Conservation (phyloP, 2,797 vertebrate genomes). For the Brachyrhaphis roseni region DNA sequence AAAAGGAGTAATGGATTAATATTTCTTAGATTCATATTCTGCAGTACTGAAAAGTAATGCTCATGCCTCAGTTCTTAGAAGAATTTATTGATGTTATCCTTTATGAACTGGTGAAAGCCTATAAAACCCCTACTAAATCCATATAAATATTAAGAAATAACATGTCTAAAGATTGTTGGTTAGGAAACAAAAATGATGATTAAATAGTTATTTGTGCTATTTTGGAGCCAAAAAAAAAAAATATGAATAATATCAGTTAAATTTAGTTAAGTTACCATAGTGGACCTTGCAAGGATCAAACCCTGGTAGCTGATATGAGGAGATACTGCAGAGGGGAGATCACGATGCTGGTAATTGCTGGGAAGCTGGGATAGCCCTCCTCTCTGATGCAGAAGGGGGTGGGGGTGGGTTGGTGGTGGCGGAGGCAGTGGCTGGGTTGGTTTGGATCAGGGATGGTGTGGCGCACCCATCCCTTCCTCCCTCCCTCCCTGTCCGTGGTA, state of each 20-base stretch:
- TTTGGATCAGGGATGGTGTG: slow-evolving; percentile 52
- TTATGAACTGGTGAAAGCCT: not conserved
- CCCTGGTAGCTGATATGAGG: slow-evolving; percentile 35
- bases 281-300: slow-evolving; percentile 43
- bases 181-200: slow-evolving; percentile 1
- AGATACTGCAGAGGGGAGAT: slow-evolving; percentile 71
- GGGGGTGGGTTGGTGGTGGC: not conserved
- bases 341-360: slow-evolving; percentile 61
- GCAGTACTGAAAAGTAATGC: slow-evolving; percentile 28
- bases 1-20: slow-evolving; percentile 40
- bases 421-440: not conserved
- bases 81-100: slow-evolving; percentile 1
- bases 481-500: slow-evolving; percentile 28
- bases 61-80: slow-evolving; percentile 1
- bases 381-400: slow-evolving; percentile 50
- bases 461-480: slow-evolving; percentile 40
- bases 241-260: not conserved
- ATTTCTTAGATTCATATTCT: slow-evolving; percentile 49
- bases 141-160: not conserved
- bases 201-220: not conserved
- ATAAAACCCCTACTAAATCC: not conserved
- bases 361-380: slow-evolving; percentile 72
- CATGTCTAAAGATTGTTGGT: not conserved
- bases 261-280: not conserved
- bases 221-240: not conserved